These are phyloP conservation scores for Clunio marinus DNA, from an alignment of 2,888 invertebrate genomes.

Conservation along the genomic window DNA sequence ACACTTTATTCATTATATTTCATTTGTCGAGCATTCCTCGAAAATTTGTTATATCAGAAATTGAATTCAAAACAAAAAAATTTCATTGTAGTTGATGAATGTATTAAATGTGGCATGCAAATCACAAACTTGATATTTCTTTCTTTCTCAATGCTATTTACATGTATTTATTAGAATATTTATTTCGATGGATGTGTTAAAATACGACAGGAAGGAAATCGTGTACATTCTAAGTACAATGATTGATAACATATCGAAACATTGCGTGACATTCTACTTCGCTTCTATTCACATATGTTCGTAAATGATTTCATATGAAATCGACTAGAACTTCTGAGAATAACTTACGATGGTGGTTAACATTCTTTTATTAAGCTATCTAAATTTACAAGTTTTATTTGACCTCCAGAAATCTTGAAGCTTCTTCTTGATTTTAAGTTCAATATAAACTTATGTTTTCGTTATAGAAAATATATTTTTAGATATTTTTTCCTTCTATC, in stretches of 20 bases:
- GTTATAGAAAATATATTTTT: no score
- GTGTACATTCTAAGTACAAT: no score
- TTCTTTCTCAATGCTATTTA: background rate
- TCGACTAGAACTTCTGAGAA: no score
- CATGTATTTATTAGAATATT: background rate
- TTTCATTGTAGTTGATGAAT: slow-evolving; percentile 31
- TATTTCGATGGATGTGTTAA: slow-evolving; percentile 22
- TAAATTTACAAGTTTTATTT: no score
- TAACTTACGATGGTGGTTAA: no score
- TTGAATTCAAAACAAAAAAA: slow-evolving; percentile 10
- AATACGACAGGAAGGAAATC: slow-evolving; percentile 41
- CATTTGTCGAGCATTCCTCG: background rate
- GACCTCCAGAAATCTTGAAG: no score
- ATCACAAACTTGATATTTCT: slow-evolving; percentile 13
- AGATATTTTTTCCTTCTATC: slow-evolving; percentile 1
- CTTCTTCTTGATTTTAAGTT: background rate
- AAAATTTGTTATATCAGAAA: slow-evolving; percentile 31
- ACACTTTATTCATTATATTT: slow-evolving; percentile 17
- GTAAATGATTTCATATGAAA: no score
- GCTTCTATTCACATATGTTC: no score
- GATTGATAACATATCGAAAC: slow-evolving; percentile 42
- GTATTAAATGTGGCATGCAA: slow-evolving; percentile 35
- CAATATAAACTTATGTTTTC: slow-evolving; percentile 1
- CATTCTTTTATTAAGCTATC: no score
- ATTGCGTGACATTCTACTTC: slow-evolving; percentile 40